Percentiles rank a stretch among this genome's conserved stretches.
Evolutionary conservation across 2,797 vertebrate genomes (phyloP).

Genomic region (Oreonectes daqikongensis): DNA sequence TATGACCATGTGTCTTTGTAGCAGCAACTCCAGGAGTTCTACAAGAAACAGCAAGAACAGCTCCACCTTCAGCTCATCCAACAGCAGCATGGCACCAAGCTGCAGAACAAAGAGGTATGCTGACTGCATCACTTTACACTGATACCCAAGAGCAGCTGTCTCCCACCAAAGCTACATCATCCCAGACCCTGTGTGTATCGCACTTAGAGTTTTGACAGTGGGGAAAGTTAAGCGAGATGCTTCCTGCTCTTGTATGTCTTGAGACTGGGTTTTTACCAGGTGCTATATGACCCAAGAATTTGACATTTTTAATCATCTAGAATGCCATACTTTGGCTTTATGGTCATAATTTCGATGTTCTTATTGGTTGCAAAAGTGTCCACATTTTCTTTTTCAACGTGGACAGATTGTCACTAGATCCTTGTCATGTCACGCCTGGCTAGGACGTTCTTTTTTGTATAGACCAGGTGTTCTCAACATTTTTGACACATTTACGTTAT

Average conservation of each 20-base stretch:
- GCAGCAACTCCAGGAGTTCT: constrained; percentile 99
- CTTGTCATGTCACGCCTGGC: background rate
- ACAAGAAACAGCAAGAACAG: constrained; percentile 99
- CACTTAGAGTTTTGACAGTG: constrained; percentile 12
- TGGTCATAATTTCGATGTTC: too few relatives aligned
- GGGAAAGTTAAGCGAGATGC: background rate
- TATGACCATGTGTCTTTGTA: constrained; percentile 70
- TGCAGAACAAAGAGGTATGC: constrained; percentile 98
- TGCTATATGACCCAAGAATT: background rate
- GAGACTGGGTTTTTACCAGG: background rate
- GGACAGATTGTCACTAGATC: background rate
- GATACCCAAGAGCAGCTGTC: constrained; percentile 5
- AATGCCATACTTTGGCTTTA: too few relatives aligned
- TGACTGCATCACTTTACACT: constrained; percentile 66
- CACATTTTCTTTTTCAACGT: too few relatives aligned
- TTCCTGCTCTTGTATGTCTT: constrained; percentile 4
- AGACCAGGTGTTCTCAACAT: too few relatives aligned
- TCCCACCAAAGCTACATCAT: constrained; percentile 16
- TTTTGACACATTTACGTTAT: too few relatives aligned
- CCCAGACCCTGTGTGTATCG: background rate
- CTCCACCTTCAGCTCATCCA: constrained; percentile 99
- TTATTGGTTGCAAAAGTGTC: background rate
- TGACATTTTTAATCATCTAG: too few relatives aligned
- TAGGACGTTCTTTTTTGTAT: background rate
- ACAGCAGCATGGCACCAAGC: constrained; percentile 99